Base-by-base conservation (phyloP, 2,113 vertebrate species). In the Melanostigma gelatinosum region DNA sequence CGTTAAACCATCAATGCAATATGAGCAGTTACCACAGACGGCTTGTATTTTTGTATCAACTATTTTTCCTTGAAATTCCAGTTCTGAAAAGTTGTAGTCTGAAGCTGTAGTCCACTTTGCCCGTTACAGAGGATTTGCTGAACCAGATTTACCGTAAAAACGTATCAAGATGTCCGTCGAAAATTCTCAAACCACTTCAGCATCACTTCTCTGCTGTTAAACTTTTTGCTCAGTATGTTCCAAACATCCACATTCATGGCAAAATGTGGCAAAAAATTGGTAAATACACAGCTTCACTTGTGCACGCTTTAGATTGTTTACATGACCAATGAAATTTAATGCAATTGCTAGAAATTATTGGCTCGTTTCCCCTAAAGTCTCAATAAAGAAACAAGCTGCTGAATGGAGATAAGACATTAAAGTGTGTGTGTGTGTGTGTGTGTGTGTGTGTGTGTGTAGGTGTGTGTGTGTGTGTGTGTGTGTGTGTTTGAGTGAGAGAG, bases 321-420 rank as follows among this genome's bases (percentile, higher is more conserved):
- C 8, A 1, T 15, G 3, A 50, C 9, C 9, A 40, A 20, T 29
- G 10, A 24, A 6, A 44, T 40, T n/a, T 46, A 58, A 75, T 16
- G 24, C 6, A 22, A 50, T 5, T 29, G 6, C 36, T 22, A 24
- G n/a, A 27, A 48, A 71, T 29, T 2, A 70, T 32, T n/a, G 11
- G 18, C 55, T 38, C 0, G 0, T 61, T 46, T 42, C 22, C 40
- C 22, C 44, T 42, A 54, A 78, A 71, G 40, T 44, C 3, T 71
- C 34, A 77, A 52, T 29, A 13, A 69, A 70, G 55, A 50, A 44
- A 61, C 40, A 27, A 38, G 55, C 24, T 70, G 57, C n/a, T 54
- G 40, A 42, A 27, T 11, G 24, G 44, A 18, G 57, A 24, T 16
- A 29, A 40, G 34, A 70, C 32, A 40, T 32, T 11, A 42, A 52